phyloP scores from a whole-genome alignment of 2,797 vertebrate genomes.

The Sardinella longiceps region DNA sequence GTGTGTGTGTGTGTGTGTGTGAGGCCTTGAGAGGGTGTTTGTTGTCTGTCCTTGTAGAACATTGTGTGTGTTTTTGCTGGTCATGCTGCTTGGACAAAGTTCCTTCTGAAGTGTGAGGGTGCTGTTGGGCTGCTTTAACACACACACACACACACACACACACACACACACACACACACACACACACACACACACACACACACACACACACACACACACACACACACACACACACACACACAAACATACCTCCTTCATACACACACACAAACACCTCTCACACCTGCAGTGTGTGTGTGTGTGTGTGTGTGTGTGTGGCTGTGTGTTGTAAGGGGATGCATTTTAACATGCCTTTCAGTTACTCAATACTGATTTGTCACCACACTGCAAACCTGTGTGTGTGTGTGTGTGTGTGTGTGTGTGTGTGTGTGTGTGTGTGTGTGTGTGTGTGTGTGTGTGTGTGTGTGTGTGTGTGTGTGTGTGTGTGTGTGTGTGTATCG shows the following conservation, averaged over 20 bases:
- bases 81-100: no score
- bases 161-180: not conserved
- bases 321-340: no score
- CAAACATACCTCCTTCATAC: not conserved
- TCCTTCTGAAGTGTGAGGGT: not conserved
- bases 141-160: not conserved
- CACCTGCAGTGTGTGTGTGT: no score
- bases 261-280: not conserved
- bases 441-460: no score
- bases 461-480: not conserved
- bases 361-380: no score
- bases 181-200: not conserved
- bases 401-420: no score
- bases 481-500: not conserved
- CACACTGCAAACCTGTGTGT: no score
- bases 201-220: not conserved
- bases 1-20: not conserved
- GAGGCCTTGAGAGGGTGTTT: no score
- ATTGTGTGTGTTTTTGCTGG: not conserved
- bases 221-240: not conserved
- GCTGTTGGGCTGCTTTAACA: not conserved
- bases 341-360: no score
- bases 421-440: no score
- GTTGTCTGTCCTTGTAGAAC: not conserved
- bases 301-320: no score